Evolutionary conservation across 2,113 vertebrate species (phyloP), one percentile per base, ranked within the genome.

Genomic region (Pollachius pollachius): DNA sequence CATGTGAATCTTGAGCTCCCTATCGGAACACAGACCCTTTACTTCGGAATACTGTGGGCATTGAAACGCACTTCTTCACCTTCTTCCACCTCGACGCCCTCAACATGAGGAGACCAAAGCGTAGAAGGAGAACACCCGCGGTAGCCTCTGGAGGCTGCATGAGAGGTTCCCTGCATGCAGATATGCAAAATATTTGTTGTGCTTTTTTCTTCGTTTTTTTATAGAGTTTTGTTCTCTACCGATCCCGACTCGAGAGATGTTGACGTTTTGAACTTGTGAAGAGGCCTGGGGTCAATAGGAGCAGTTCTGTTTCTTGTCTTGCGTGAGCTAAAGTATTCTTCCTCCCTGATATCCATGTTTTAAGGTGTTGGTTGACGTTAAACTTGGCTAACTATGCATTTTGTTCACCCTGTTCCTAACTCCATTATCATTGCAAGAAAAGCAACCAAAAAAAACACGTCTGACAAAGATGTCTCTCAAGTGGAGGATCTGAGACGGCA

Each of bases 181-280:
- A 86, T 90, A 89, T 86, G 86, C 85, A 90, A 90, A 87, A 79
- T 37, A 86, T 82, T 69, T 52, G 70, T 13, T 48, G 41, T 48
- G 75, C 82, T 76, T 30, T 59, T 75, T 4, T 60, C 37, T 74
- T 61, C 13, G 23, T 68, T 67, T 69, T 3, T 30, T 30, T 30
- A 4, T 4, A 6, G 4, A 67, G 15, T 81, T 63, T 2, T 68
- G 48, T 70, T 75, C 68, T 61, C 66, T 54, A 69, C 73, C 67
- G 58, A 37, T 27, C 78, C 62, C 48, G 15, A 13, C 61, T 52
- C 21, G 67, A 68, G 63, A 0, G 18, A 65, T 62, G 71, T 70
- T 64, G 61, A 16, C 41, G 41, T 62, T 23, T 25, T 59, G 52
- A 56, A 58, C 15, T 62, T 0, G 41, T 64, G 78, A 71, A 52